phyloP scores from a whole-genome alignment of 2,113 vertebrate genomes.

The Chaenocephalus aceratus region DNA sequence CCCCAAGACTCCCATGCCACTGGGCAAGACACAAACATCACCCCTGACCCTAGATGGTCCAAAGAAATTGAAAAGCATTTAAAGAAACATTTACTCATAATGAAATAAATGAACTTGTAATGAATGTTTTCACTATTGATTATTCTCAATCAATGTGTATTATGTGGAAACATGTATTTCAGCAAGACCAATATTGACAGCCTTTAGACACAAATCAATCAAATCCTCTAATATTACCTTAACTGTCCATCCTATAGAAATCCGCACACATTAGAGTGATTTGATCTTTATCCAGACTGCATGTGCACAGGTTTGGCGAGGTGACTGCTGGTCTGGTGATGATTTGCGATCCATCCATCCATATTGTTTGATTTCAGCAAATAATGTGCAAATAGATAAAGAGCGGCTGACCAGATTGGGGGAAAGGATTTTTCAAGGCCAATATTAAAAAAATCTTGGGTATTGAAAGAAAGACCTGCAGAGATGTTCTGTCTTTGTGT shows the following conservation, averaged over 20 bases:
- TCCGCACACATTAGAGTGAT: constrained; percentile 17
- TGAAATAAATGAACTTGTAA: not conserved
- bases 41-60: not conserved
- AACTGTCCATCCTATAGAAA: not conserved
- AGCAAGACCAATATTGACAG: constrained; percentile 3
- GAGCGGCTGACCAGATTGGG: not conserved
- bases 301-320: not conserved
- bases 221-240: not conserved
- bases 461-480: not conserved
- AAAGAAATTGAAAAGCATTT: not conserved
- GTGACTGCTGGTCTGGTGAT: constrained; percentile 22
- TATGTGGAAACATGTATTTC: not conserved
- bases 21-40: not conserved
- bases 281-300: constrained; percentile 17
- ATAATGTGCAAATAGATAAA: constrained; percentile 3
- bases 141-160: not conserved
- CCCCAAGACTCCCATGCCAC: not conserved
- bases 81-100: not conserved
- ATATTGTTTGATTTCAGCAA: not conserved
- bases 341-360: constrained; percentile 36
- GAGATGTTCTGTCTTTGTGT: not conserved
- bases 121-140: not conserved
- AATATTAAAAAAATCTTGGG: not conserved
- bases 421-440: not conserved
- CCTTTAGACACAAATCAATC: constrained; percentile 28